Conservation (phyloP, 1,140 invertebrate species). For the Sipha flava region DNA sequence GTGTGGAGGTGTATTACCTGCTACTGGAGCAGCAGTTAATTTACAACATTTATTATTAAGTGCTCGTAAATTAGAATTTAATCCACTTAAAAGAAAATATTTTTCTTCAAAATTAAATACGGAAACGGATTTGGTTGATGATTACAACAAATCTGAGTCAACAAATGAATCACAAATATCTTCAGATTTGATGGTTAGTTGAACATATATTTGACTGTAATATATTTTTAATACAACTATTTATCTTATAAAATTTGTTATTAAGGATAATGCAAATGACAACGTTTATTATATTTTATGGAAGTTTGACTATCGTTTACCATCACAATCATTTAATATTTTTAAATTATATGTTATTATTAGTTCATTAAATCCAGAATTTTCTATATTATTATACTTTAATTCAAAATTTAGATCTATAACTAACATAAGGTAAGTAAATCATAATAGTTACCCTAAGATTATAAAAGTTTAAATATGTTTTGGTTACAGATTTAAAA, state of each 20-base stretch:
- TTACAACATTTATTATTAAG: not conserved
- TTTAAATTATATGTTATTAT: not conserved
- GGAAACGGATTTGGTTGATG: not conserved
- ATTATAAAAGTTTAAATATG: not conserved
- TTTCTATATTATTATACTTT: not conserved
- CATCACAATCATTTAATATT: not conserved
- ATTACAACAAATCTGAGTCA: not conserved
- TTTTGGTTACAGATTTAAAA: not conserved
- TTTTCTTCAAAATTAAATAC: not conserved
- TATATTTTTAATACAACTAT: too few species aligned
- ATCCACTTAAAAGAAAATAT: not conserved
- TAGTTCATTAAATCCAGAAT: not conserved
- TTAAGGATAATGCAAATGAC: not conserved
- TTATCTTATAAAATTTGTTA: too few species aligned
- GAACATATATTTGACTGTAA: not conserved
- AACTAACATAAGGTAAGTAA: not conserved
- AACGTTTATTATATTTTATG: not conserved
- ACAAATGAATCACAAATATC: not conserved
- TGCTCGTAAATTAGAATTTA: not conserved
- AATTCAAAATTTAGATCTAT: not conserved
- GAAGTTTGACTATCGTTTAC: conserved; percentile 1
- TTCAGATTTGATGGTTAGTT: not conserved
- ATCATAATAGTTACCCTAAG: not conserved
- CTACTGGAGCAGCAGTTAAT: conserved; percentile 52
- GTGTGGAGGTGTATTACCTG: conserved; percentile 76